phyloP scores from a whole-genome alignment of 53 echinoderm and acorn worm species.

The Luidia sarsii region DNA sequence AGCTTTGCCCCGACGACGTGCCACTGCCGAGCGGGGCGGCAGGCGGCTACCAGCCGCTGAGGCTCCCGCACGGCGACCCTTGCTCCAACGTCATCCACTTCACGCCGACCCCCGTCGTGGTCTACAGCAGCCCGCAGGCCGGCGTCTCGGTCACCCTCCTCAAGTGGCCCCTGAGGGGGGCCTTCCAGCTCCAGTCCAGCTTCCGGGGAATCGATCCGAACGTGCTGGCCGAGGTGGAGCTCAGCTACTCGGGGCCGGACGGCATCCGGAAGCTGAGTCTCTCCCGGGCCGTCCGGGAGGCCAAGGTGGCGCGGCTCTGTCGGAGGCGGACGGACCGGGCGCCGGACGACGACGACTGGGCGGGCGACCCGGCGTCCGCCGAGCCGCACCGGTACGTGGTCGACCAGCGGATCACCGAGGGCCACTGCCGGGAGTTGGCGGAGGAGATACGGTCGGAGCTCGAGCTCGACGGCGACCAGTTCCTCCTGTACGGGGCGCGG shows the following conservation, averaged over 20 bases:
- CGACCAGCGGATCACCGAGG: too few species aligned
- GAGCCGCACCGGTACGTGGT: background rate
- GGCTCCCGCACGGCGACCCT: background rate
- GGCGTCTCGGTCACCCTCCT: slow-evolving; percentile 15
- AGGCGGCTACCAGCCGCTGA: too few species aligned
- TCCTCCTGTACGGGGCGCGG: background rate
- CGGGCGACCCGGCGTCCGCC: background rate
- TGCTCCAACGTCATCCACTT: background rate
- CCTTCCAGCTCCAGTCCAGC: background rate
- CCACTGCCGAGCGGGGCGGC: background rate
- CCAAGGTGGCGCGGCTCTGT: too few species aligned
- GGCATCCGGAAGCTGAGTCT: background rate
- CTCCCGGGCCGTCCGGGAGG: background rate
- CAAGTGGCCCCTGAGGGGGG: background rate
- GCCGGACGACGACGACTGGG: background rate
- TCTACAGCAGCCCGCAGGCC: background rate
- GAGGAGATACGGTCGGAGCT: background rate
- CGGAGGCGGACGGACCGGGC: background rate
- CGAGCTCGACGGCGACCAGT: background rate
- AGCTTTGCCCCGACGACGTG: slow-evolving; percentile 1
- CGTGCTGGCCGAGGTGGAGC: background rate
- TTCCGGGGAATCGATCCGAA: background rate
- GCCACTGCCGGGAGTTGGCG: too few species aligned
- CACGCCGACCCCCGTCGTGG: slow-evolving; percentile 2
- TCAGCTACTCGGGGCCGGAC: background rate